phyloP scores from a whole-genome alignment of 2,888 invertebrate genomes.

The Eristalis intricaria region DNA sequence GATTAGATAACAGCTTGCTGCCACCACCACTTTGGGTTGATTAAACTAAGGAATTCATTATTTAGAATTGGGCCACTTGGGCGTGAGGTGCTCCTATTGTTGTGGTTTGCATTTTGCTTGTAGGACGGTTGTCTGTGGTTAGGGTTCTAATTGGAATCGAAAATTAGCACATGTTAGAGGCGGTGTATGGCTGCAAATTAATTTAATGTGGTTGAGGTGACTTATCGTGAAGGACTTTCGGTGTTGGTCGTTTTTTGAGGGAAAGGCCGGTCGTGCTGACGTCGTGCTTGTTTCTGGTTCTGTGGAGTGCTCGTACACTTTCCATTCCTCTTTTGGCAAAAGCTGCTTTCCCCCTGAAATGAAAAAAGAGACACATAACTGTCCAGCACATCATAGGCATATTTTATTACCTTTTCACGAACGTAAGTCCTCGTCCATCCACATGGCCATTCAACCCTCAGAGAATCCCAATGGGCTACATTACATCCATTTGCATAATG shows the following conservation, averaged over 20 bases:
- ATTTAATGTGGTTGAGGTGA: constrained; percentile 3
- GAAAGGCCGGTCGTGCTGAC: too few relatives aligned
- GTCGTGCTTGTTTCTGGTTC: too few relatives aligned
- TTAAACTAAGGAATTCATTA: constrained; percentile 9
- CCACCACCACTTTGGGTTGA: constrained; percentile 6
- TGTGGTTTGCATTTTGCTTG: not conserved
- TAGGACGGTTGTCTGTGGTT: not conserved
- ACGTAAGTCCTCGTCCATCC: not conserved
- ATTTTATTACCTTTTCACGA: too few relatives aligned
- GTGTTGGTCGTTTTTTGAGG: too few relatives aligned
- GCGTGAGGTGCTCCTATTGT: not conserved
- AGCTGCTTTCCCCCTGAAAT: too few relatives aligned
- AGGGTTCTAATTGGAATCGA: not conserved
- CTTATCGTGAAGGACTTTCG: too few relatives aligned
- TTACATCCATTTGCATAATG: constrained; percentile 26
- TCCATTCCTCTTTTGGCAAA: too few relatives aligned
- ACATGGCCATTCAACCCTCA: not conserved
- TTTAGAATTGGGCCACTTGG: constrained; percentile 5
- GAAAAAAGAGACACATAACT: too few relatives aligned
- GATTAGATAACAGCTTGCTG: not conserved
- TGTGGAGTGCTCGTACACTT: too few relatives aligned
- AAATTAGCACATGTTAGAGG: constrained; percentile 10
- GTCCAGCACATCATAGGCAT: too few relatives aligned
- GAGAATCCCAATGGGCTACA: not conserved
- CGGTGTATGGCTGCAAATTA: not conserved